Base-by-base conservation (phyloP, 2,797 vertebrate species). In the Falco peregrinus region DNA sequence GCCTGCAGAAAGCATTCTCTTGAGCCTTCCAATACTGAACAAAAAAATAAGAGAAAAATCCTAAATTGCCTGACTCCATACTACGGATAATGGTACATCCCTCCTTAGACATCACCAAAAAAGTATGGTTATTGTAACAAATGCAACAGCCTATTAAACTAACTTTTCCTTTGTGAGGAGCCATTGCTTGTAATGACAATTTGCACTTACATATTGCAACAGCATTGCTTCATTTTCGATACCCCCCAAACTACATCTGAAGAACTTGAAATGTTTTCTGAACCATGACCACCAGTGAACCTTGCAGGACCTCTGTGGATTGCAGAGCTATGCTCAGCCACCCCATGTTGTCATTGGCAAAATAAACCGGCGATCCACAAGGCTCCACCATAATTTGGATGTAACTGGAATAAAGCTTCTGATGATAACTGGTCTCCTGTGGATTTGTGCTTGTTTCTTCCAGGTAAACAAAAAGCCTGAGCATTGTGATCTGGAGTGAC, bases 281-380 rank as follows among this genome's bases (percentile, higher is more conserved):
- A 80, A 31, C 50, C 54, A 24, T 7, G 1, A 87, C 39, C 7
- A 21, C 6, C 59, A 73, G n/a, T 6, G n/a, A 61, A 31, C 15
- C 47, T 57, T 67, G 47, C 33, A 80, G 78, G 25, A 77, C 9
- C 51, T 60, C 57, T 51, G 56, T 3, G 54, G 45, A 37, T 21
- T 28, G 48, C 70, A 78, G 25, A 71, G 56, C 5, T n/a, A 2
- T 43, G 37, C 15, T 41, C 80, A 69, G 56, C 5, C 68, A 74
- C 6, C 13, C 25, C 4, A 0, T 28, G 17, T 1, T 54, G 45
- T 29, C 79, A 77, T 0, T 29, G 53, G 60, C 69, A 63, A 71
- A 84, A 56, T 9, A 8, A 87, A 70, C 39, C 5, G 25, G 22
- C 14, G 43, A 79, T 9, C 31, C 64, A 76, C 29, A 9, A 51